Evolutionary conservation across 1,140 invertebrate species (phyloP).

Genomic region (silkworm (Bombyx mori)): ASM3026992v2 NC_085125.1:6936001-6936500

Average conservation of each 20-base stretch:
- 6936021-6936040: constrained; percentile 45
- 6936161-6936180: no score
- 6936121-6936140: no score
- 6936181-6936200: no score
- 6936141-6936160: no score
- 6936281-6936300: constrained; percentile 39
- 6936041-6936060: constrained; percentile 10
- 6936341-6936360: constrained; percentile 35
- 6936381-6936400: constrained; percentile 7
- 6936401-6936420: constrained; percentile 15
- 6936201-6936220: background rate
- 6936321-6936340: constrained; percentile 45
- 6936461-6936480: constrained; percentile 10
- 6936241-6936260: constrained; percentile 15
- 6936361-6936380: constrained; percentile 18
- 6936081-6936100: background rate
- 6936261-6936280: constrained; percentile 4
- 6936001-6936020: constrained; percentile 52
- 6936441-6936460: constrained; percentile 2
- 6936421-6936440: constrained; percentile 15
- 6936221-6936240: constrained; percentile 11
- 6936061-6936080: constrained; percentile 12
- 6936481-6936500: constrained; percentile 2
- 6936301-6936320: constrained; percentile 43
- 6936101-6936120: no score